Evolutionary conservation across 1,140 invertebrate genomes (phyloP).

Genomic region (Ips nitidus): DNA sequence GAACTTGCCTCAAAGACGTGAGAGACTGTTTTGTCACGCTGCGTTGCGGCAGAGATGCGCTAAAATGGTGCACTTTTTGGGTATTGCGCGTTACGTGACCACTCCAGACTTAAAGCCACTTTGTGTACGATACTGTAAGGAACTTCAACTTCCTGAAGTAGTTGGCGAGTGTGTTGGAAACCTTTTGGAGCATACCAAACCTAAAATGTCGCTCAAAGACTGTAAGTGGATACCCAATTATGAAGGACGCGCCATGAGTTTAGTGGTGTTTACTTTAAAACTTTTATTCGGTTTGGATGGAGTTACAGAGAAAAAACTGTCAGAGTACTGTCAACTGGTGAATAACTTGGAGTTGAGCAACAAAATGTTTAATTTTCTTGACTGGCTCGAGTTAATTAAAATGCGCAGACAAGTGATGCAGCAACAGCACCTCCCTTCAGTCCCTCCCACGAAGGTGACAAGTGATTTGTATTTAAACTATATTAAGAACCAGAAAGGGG

Average conservation of each 20-base stretch:
- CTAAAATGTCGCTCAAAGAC: slow-evolving; percentile 38
- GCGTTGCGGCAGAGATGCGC: slow-evolving; percentile 47
- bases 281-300: slow-evolving; percentile 65
- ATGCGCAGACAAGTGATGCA: slow-evolving; percentile 58
- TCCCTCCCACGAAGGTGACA: slow-evolving; percentile 26
- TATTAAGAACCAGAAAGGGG: slow-evolving; percentile 31
- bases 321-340: slow-evolving; percentile 52
- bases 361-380: slow-evolving; percentile 61
- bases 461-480: slow-evolving; percentile 39
- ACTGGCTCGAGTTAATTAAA: slow-evolving; percentile 65
- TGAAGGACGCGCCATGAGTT: slow-evolving; percentile 63
- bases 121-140: slow-evolving; percentile 56
- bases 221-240: slow-evolving; percentile 56
- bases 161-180: slow-evolving; percentile 36
- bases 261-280: slow-evolving; percentile 65
- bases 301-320: slow-evolving; percentile 61
- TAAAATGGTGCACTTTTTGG: slow-evolving; percentile 53
- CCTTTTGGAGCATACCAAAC: slow-evolving; percentile 34
- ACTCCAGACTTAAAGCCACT: slow-evolving; percentile 56
- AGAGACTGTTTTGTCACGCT: slow-evolving; percentile 50
- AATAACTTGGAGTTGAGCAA: slow-evolving; percentile 45
- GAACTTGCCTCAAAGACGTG: slow-evolving; percentile 44
- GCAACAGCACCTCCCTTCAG: slow-evolving; percentile 58
- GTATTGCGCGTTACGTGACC: slow-evolving; percentile 49
- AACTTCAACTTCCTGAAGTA: slow-evolving; percentile 58